phyloP scores from a whole-genome alignment of 2,797 vertebrate genomes.

The Semotilus atromaculatus region DNA sequence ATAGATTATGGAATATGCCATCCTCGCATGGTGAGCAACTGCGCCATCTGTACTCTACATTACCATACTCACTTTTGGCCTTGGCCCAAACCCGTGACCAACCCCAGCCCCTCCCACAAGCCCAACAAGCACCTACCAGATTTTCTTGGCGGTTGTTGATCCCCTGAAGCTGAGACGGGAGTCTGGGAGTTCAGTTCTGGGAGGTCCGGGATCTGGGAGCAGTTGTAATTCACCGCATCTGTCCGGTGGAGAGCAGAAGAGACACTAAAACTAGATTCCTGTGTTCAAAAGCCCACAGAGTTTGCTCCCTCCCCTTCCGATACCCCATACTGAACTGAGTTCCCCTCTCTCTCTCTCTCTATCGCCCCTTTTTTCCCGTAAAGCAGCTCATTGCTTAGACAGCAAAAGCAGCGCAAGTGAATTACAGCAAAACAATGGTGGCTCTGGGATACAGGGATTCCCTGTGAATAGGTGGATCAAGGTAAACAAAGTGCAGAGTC shows the following conservation, averaged over 20 bases:
- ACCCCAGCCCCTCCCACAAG: constrained; percentile 41
- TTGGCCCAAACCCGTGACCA: constrained; percentile 65
- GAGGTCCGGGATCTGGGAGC: constrained; percentile 83
- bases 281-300: constrained; percentile 6
- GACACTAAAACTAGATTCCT: constrained; percentile 66
- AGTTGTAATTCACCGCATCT: constrained; percentile 72
- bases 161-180: constrained; percentile 77
- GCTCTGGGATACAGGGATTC: constrained; percentile 64
- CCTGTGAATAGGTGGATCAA: constrained; percentile 76
- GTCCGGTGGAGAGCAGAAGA: constrained; percentile 69
- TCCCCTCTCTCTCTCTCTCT: constrained; percentile 20
- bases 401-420: constrained; percentile 74
- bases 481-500: constrained; percentile 79
- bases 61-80: constrained; percentile 60
- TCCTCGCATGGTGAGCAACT: constrained; percentile 24
- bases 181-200: constrained; percentile 79
- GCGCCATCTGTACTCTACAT: constrained; percentile 60
- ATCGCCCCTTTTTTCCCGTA: constrained; percentile 17
- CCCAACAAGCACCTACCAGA: constrained; percentile 85
- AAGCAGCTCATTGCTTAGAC: constrained; percentile 75
- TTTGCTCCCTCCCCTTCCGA: constrained; percentile 28
- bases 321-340: constrained; percentile 36
- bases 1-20: background rate
- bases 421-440: constrained; percentile 76
- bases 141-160: constrained; percentile 81